Evolutionary conservation across 1,140 invertebrate genomes (phyloP).

Genomic region (Hyphantria cunea): DNA sequence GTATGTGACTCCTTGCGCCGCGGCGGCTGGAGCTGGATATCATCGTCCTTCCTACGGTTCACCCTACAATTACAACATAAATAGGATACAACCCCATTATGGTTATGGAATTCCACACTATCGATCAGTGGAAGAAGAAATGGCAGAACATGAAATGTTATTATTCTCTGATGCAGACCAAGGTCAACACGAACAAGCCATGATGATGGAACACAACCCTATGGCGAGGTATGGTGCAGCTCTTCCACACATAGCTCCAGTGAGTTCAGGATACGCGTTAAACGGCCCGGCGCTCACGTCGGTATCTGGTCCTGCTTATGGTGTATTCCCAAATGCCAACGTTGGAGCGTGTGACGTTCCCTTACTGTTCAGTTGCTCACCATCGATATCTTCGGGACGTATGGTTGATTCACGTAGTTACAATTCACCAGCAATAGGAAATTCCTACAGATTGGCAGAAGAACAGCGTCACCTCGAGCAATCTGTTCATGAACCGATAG

Average conservation of each 20-base stretch:
- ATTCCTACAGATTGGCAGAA: slow-evolving; percentile 44
- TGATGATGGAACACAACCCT: slow-evolving; percentile 38
- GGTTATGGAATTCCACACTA: slow-evolving; percentile 48
- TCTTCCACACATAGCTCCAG: neutral
- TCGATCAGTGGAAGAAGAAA: slow-evolving; percentile 41
- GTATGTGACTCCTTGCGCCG: slow-evolving; percentile 35
- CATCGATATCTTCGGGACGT: slow-evolving; percentile 51
- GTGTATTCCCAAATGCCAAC: slow-evolving; percentile 60
- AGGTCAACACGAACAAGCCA: slow-evolving; percentile 1
- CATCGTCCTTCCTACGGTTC: slow-evolving; percentile 24
- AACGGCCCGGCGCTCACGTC: neutral
- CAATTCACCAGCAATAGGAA: neutral
- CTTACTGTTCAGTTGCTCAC: slow-evolving; percentile 65
- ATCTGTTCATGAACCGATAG: slow-evolving; percentile 13
- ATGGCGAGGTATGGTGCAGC: slow-evolving; percentile 39
- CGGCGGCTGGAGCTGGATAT: slow-evolving; percentile 2
- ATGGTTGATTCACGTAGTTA: slow-evolving; percentile 36
- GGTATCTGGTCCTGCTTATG: slow-evolving; percentile 39
- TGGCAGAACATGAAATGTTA: slow-evolving; percentile 46
- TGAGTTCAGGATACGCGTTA: neutral
- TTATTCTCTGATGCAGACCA: slow-evolving; percentile 54
- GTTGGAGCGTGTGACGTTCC: slow-evolving; percentile 55
- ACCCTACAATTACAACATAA: slow-evolving; percentile 26
- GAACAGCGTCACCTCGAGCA: slow-evolving; percentile 30
- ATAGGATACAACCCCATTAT: slow-evolving; percentile 30